Base-by-base conservation (phyloP, 1,140 invertebrate species). In the Triops cancriformis region DNA sequence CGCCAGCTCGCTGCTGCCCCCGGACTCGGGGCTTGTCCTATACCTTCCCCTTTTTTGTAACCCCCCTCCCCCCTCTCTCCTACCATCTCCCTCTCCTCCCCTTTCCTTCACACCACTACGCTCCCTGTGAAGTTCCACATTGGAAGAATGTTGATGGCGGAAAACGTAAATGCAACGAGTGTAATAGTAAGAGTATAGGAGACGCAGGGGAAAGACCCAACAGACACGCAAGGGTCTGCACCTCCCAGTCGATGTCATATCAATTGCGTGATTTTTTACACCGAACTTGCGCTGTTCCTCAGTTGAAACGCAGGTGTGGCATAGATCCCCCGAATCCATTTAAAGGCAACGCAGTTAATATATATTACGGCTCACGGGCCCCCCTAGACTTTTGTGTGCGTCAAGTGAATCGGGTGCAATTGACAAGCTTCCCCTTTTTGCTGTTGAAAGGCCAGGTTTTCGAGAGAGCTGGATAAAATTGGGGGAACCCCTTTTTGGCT, bases 61-160 rank as follows among this genome's bases (percentile, higher is more conserved):
- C n/a, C n/a, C n/a, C n/a, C n/a, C n/a, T n/a, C n/a, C n/a, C n/a
- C n/a, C 51, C 51, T 14, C 51, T 64, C 18, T 64, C 7, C 7
- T 37, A 7, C 7, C 2, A 64, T 14, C 51, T 0, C 14, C 51
- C 51, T 14, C 14, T 18, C 51, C 5, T 6, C 51, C n/a, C 51
- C 51, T 37, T 37, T 37, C 51, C 51, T 64, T 64, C 14, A 6
- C 7, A n/a, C 51, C 51, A 64, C 51, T n/a, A 18, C 23, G 18
- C 23, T 64, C 23, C 23, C 14, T 64, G 23, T 23, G 23, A 18
- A 23, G 14, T 64, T 64, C 51, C 51, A 64, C 51, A 64, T 23
- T 64, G 51, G 51, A 64, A 64, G 51, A 64, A 64, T 64, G 51
- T 64, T 64, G 51, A 64, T 64, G 51, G 51, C 51, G 51, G 51